Evolutionary conservation across 2,113 vertebrate species (phyloP), one percentile per base, ranked within the genome.

Genomic region (Tor tambroides): DNA sequence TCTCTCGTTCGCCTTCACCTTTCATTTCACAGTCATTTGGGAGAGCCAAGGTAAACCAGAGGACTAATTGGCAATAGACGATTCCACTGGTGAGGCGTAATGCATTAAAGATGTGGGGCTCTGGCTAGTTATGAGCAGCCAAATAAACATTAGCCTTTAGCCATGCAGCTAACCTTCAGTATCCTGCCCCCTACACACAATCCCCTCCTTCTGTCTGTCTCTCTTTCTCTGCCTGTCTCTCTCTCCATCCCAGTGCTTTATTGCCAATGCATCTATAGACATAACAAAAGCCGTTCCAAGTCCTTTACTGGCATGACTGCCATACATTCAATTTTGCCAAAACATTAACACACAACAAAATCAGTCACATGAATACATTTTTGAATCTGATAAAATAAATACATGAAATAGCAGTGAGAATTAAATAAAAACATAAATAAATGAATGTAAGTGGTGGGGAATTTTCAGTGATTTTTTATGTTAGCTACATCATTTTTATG

Each of bases 1-100:
- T 85, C 83, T 90, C 30, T 85, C 72, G 72, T 86, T 91, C n/a
- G 65, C 84, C 88, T 89, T 89, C 85, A 86, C 89, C 69, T 91
- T 91, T 92, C 32, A 85, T 91, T 89, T 89, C 84, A 59, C 88
- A 87, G 80, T 49, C 63, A 49, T 75, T 84, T 87, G 76, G 19
- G 32, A 71, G 76, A 88, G 88, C 89, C 88, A 88, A 90, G 84
- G 90, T 87, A 90, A 91, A 90, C 83, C 90, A 63, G 38, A 81
- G 82, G 69, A 75, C 85, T 90, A 91, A 92, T 90, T 90, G 89
- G 83, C 82, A 89, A 87, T 85, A 67, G 72, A 87, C 69, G 80
- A 85, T 85, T 88, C 86, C 87, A 88, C 61, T 51, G 67, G 46
- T 56, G 80, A 87, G 61, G 79, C 38, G 30, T 85, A 83, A 89